Conservation (phyloP, 2,113 vertebrate species). For the Aspiorhynchus laticeps region DNA sequence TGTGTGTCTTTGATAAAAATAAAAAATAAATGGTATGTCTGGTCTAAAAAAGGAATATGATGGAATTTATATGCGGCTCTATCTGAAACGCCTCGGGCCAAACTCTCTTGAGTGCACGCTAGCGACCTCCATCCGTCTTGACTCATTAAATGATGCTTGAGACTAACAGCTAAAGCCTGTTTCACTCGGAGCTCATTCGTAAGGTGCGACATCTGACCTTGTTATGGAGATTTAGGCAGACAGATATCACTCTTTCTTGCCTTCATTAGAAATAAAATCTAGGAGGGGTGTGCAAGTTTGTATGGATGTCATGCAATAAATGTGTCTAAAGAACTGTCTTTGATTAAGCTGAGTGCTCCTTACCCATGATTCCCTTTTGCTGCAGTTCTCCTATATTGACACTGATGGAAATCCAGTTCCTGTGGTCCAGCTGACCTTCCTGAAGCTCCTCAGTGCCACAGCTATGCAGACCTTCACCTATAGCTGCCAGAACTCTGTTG, state of each 20-base stretch:
- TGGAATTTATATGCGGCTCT: slow-evolving; percentile 44
- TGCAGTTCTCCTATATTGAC: slow-evolving; percentile 88
- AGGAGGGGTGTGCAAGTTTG: slow-evolving; percentile 13
- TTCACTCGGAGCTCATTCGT: slow-evolving; percentile 20
- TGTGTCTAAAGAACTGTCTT: slow-evolving; percentile 7
- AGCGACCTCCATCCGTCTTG: slow-evolving; percentile 46
- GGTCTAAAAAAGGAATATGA: slow-evolving; percentile 16
- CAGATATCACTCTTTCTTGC: slow-evolving; percentile 39
- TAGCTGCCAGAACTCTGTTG: slow-evolving; percentile 84
- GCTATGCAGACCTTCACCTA: slow-evolving; percentile 85
- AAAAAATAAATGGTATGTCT: slow-evolving; percentile 44
- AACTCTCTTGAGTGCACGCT: slow-evolving; percentile 34
- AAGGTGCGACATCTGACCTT: slow-evolving; percentile 50
- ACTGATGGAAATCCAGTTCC: slow-evolving; percentile 79
- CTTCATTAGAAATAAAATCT: slow-evolving; percentile 18
- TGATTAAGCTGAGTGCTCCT: slow-evolving; percentile 39
- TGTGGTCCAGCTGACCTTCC: slow-evolving; percentile 89
- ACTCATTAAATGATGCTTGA: slow-evolving; percentile 52
- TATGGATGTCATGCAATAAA: neutral
- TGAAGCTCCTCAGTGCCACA: slow-evolving; percentile 85
- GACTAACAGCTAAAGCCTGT: slow-evolving; percentile 22
- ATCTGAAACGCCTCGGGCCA: slow-evolving; percentile 47
- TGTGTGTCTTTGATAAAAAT: slow-evolving; percentile 34
- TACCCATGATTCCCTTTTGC: slow-evolving; percentile 27
- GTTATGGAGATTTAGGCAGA: slow-evolving; percentile 38